These are phyloP conservation scores for Trimorus sp. DNA, from an alignment of 2,888 invertebrate species.

Conservation along the genomic window DNA sequence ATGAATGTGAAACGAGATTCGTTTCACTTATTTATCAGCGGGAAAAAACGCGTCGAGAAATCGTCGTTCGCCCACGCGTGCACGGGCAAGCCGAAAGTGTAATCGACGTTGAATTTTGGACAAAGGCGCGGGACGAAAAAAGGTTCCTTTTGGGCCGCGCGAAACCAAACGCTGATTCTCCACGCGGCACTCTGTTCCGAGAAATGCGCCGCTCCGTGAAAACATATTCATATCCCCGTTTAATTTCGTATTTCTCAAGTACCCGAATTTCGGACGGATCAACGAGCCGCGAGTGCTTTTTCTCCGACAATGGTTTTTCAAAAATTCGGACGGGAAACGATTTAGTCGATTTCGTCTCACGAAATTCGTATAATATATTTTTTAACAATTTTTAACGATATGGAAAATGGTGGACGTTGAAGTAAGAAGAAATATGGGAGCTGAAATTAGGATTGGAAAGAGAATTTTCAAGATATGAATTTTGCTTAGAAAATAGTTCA, in stretches of 20 bases:
- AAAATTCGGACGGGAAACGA: too few species aligned
- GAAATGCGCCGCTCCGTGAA: slow-evolving; percentile 22
- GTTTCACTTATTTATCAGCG: slow-evolving; percentile 51
- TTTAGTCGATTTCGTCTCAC: too few species aligned
- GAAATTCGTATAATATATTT: too few species aligned
- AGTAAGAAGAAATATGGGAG: too few species aligned
- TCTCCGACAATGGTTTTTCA: too few species aligned
- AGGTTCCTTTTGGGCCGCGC: slow-evolving; percentile 40
- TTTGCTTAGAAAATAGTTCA: too few species aligned
- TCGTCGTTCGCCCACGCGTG: slow-evolving; percentile 30
- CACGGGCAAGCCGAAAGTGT: slow-evolving; percentile 18
- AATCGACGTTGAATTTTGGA: slow-evolving; percentile 31
- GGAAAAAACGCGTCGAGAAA: not conserved
- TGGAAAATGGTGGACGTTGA: too few species aligned
- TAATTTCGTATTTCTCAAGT: not conserved
- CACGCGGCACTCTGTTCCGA: slow-evolving; percentile 36
- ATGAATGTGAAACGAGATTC: slow-evolving; percentile 35
- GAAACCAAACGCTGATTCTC: slow-evolving; percentile 49
- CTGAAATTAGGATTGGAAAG: too few species aligned
- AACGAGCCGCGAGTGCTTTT: too few species aligned
- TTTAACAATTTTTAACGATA: too few species aligned
- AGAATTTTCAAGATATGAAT: too few species aligned
- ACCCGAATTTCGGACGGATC: too few species aligned
- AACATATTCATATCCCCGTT: slow-evolving; percentile 24
- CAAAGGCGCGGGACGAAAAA: slow-evolving; percentile 33